Evolutionary conservation across 2,113 vertebrate species (phyloP).

Genomic region (Microcebus lehilahytsara): DNA sequence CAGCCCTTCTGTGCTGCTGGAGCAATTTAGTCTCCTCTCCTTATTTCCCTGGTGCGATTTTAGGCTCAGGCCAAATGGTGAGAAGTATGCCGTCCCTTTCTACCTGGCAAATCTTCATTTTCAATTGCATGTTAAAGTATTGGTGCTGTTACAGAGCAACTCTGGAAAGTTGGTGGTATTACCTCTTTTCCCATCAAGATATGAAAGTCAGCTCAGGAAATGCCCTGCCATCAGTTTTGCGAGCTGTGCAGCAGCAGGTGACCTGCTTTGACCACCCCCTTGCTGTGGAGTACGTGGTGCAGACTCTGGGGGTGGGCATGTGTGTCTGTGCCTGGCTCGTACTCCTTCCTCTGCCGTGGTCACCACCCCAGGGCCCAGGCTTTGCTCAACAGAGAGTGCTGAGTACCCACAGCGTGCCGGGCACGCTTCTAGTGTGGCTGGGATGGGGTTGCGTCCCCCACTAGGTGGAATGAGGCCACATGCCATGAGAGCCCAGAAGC

Average conservation of each 20-base stretch:
- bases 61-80: not conserved
- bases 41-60: not conserved
- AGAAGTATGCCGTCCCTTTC: not conserved
- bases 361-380: not conserved
- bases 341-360: not conserved
- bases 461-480: rapidly evolving
- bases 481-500: not conserved
- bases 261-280: not conserved
- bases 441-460: not conserved
- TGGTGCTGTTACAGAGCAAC: not conserved
- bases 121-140: not conserved
- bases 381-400: not conserved
- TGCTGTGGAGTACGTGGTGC: rapidly evolving
- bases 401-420: rapidly evolving
- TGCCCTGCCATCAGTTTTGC: not conserved
- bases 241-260: not conserved
- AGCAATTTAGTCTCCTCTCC: not conserved
- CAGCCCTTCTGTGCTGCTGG: not conserved
- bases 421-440: not conserved
- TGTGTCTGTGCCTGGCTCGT: not conserved
- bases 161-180: not conserved
- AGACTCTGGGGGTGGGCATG: not conserved
- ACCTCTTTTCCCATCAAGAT: not conserved
- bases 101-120: not conserved
- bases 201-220: not conserved